phyloP scores from a whole-genome alignment of 2,797 vertebrate genomes.

The Bryconaethiops microstoma region DNA sequence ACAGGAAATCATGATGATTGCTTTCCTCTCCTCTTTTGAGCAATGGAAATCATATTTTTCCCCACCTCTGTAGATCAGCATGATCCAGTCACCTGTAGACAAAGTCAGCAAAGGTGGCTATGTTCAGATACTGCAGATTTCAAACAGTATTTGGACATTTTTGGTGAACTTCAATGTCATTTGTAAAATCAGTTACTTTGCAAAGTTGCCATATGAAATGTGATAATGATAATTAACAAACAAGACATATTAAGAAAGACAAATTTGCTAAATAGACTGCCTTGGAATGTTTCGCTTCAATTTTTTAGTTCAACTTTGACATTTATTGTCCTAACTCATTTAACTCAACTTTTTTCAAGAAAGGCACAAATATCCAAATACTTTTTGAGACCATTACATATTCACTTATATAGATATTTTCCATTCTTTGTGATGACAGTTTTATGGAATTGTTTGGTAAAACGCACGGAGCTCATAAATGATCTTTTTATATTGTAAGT shows the following conservation, averaged over 20 bases:
- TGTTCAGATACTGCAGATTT: background rate
- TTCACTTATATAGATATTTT: background rate
- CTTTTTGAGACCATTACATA: background rate
- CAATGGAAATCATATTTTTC: conserved; percentile 82
- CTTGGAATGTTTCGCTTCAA: too few relatives aligned
- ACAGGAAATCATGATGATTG: conserved; percentile 93
- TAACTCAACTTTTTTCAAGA: too few relatives aligned
- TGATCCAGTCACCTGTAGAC: conserved; percentile 88
- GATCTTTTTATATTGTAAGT: background rate
- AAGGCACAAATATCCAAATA: background rate
- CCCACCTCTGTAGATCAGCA: conserved; percentile 87
- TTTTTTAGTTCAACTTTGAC: background rate
- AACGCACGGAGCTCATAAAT: background rate
- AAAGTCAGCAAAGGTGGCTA: background rate
- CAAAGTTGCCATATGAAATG: too few relatives aligned
- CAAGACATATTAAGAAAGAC: too few relatives aligned
- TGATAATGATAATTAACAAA: too few relatives aligned
- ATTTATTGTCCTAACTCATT: background rate
- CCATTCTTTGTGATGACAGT: background rate
- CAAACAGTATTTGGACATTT: background rate
- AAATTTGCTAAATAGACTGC: too few relatives aligned
- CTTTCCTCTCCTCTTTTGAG: conserved; percentile 77
- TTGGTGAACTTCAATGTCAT: too few relatives aligned
- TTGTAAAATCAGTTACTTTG: too few relatives aligned
- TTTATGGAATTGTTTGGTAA: too few relatives aligned